Evolutionary conservation across 1,140 invertebrate species (phyloP).

Genomic region (Elymnias hypermnestra): DNA sequence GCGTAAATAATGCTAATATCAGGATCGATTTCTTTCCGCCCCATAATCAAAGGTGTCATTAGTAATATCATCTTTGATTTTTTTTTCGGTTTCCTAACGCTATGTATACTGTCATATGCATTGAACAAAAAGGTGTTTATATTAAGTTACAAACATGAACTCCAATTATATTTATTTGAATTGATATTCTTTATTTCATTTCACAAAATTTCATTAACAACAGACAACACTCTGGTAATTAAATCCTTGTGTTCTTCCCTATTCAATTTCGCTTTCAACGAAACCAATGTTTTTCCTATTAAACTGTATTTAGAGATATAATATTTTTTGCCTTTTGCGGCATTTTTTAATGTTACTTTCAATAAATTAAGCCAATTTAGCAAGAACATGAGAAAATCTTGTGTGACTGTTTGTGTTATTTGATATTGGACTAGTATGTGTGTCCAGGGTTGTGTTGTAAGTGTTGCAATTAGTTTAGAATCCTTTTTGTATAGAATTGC

Average conservation of each 20-base stretch:
- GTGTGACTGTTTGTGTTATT: slow-evolving; percentile 44
- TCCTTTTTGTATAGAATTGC: slow-evolving; percentile 49
- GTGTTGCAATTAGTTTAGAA: slow-evolving; percentile 38
- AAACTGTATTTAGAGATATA: slow-evolving; percentile 42
- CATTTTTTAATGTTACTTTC: slow-evolving; percentile 46
- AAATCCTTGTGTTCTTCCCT: slow-evolving; percentile 36
- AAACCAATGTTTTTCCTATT: slow-evolving; percentile 41
- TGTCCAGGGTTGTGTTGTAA: slow-evolving; percentile 62
- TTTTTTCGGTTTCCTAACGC: too few relatives aligned
- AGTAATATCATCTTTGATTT: too few relatives aligned
- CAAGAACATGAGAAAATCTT: slow-evolving; percentile 51
- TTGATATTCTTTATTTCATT: background rate
- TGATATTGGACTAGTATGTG: slow-evolving; percentile 54
- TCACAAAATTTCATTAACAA: slow-evolving; percentile 49
- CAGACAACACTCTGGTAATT: slow-evolving; percentile 29
- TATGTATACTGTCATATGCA: too few relatives aligned
- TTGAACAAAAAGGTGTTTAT: too few relatives aligned
- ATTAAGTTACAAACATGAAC: too few relatives aligned
- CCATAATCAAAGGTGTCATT: too few relatives aligned
- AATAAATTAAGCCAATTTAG: slow-evolving; percentile 54
- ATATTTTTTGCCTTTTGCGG: slow-evolving; percentile 28
- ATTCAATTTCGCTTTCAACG: slow-evolving; percentile 41
- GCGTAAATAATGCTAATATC: too few relatives aligned
- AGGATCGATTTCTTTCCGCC: too few relatives aligned
- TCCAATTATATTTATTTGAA: too few relatives aligned